Evolutionary conservation across 2,113 vertebrate genomes (phyloP).

Genomic region (Anolis carolinensis): DNA sequence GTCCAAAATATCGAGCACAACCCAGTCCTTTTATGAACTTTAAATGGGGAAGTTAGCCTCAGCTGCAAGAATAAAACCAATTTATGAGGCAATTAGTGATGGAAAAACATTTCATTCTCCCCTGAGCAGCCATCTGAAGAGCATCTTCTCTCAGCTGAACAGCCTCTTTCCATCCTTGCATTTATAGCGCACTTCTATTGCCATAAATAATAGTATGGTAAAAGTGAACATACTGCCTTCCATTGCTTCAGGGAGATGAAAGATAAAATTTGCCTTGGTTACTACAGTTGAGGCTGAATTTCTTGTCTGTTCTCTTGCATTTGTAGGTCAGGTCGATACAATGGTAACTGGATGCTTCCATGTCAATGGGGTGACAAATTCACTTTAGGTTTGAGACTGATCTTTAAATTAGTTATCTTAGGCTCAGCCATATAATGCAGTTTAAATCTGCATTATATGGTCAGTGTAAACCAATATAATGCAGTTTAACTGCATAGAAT

Average conservation of each 20-base stretch:
- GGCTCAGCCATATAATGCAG: too few relatives aligned
- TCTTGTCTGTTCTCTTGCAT: neutral
- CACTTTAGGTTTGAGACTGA: too few relatives aligned
- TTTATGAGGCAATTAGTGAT: conserved; percentile 71
- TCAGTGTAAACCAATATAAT: too few relatives aligned
- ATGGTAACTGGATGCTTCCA: neutral
- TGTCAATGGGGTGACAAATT: too few relatives aligned
- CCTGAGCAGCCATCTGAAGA: conserved; percentile 67
- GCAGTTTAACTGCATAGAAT: too few relatives aligned
- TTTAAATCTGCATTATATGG: too few relatives aligned
- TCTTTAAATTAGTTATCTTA: too few relatives aligned
- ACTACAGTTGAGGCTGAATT: neutral
- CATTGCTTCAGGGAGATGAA: neutral
- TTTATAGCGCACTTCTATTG: conserved; percentile 55
- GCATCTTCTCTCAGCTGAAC: conserved; percentile 60
- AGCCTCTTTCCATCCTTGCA: conserved; percentile 47
- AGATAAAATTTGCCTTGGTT: conserved; percentile 15
- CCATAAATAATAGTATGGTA: conserved; percentile 57
- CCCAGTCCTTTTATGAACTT: conserved; percentile 71
- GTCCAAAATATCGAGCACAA: conserved; percentile 61
- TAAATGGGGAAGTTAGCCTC: conserved; percentile 67
- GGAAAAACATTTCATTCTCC: conserved; percentile 65
- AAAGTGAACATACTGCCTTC: conserved; percentile 46
- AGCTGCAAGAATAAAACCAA: conserved; percentile 70
- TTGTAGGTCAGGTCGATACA: neutral